phyloP scores from a whole-genome alignment of 2,888 invertebrate species.

The Chymomyza amoena region DNA sequence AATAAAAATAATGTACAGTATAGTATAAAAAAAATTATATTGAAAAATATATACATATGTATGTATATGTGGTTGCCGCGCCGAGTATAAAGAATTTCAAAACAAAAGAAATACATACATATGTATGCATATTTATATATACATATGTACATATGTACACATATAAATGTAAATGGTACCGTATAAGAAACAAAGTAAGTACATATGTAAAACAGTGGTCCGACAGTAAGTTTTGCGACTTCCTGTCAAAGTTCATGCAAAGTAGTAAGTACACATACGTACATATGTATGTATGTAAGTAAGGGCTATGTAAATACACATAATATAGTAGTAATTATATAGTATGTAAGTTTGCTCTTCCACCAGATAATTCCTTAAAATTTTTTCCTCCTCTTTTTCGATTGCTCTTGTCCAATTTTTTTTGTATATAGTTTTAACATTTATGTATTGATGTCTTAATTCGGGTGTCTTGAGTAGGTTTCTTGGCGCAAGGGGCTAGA shows the following conservation, averaged over 20 bases:
- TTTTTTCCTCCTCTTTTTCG: no score
- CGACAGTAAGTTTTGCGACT: slow-evolving; percentile 19
- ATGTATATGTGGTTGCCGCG: slow-evolving; percentile 30
- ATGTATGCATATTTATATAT: slow-evolving; percentile 6
- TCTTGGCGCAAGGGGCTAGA: no score
- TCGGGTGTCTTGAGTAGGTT: no score
- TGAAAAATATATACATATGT: not conserved
- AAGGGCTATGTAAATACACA: no score
- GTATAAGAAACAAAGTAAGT: not conserved
- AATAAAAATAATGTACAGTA: slow-evolving; percentile 21
- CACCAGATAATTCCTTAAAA: no score
- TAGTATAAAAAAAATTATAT: slow-evolving; percentile 24
- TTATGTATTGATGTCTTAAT: no score
- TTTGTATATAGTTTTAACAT: no score
- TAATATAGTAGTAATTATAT: no score
- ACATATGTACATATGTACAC: not conserved
- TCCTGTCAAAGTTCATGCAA: slow-evolving; percentile 40
- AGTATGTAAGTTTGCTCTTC: no score
- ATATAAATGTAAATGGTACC: slow-evolving; percentile 1
- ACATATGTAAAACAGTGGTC: not conserved
- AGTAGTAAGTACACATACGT: not conserved
- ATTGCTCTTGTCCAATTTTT: no score
- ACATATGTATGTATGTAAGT: not conserved
- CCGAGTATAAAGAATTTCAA: slow-evolving; percentile 54
- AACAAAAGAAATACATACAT: slow-evolving; percentile 60